Conservation (phyloP, 1,140 invertebrate species). For the Drosophila hydei region DNA sequence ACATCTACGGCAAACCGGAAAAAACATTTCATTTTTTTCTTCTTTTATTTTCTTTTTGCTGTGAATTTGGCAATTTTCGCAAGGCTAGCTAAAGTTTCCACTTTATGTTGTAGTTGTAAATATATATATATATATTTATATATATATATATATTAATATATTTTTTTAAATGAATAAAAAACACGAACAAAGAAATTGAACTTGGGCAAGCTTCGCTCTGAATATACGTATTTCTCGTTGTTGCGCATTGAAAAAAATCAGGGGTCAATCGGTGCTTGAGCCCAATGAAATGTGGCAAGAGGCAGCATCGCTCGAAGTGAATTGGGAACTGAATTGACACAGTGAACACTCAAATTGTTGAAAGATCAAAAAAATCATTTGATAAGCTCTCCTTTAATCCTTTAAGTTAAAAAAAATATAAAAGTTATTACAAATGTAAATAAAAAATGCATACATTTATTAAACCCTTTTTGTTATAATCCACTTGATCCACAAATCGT, state of each 20-base stretch:
- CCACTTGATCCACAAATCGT: no score
- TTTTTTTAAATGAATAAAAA: conserved; percentile 53
- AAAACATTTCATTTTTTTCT: neutral
- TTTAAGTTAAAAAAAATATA: no score
- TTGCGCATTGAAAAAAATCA: conserved; percentile 23
- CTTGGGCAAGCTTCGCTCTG: conserved; percentile 51
- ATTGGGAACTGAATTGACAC: neutral
- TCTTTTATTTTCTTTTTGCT: conserved; percentile 20
- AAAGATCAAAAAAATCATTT: neutral
- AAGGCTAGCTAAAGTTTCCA: conserved; percentile 61
- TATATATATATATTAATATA: conserved; percentile 19
- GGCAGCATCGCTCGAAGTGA: neutral
- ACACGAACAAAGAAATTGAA: conserved; percentile 60
- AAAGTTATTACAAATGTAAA: no score
- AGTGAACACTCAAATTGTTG: neutral
- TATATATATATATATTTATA: conserved; percentile 30
- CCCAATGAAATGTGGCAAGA: conserved; percentile 3
- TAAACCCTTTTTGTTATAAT: no score
- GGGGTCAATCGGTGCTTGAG: conserved; percentile 28
- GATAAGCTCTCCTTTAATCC: no score
- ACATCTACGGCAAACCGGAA: neutral
- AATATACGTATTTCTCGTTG: neutral
- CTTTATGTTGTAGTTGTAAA: conserved; percentile 53
- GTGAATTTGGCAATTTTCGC: conserved; percentile 38
- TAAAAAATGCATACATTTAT: no score